A percentile compares a stretch with the other conserved stretches of the same genome.
Evolutionary conservation across 2,888 invertebrate genomes (phyloP).

Genomic region (Stegophylla sp.): DNA sequence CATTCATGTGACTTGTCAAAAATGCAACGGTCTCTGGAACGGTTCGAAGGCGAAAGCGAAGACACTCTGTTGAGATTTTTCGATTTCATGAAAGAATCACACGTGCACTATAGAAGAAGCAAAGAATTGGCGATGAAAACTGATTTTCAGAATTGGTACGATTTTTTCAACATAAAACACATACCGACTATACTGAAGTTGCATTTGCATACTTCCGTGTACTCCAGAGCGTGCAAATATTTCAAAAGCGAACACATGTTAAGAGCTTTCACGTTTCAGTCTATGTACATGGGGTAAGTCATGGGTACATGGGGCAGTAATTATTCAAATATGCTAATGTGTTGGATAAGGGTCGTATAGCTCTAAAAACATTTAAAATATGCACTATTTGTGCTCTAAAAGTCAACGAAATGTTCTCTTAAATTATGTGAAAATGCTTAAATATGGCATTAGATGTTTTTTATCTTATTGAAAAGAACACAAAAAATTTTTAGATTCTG

Average conservation of each 20-base stretch:
- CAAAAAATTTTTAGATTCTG: too few relatives aligned
- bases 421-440: too few relatives aligned
- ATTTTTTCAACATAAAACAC: conserved; percentile 11
- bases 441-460: too few relatives aligned
- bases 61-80: conserved; percentile 26
- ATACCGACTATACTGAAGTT: conserved; percentile 10
- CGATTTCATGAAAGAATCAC: conserved; percentile 10
- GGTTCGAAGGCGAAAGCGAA: conserved; percentile 17
- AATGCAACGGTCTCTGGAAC: conserved; percentile 13
- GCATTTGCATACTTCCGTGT: conserved; percentile 13
- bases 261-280: conserved; percentile 39
- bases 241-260: conserved; percentile 39
- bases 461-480: too few relatives aligned
- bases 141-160: conserved; percentile 32
- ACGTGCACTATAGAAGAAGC: conserved; percentile 18
- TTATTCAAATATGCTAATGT: too few relatives aligned
- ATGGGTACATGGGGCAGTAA: too few relatives aligned
- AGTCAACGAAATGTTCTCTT: too few relatives aligned
- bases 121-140: neutral
- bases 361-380: too few relatives aligned
- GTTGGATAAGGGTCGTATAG: too few relatives aligned
- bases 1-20: conserved; percentile 10
- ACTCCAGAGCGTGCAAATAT: conserved; percentile 22
- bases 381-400: too few relatives aligned
- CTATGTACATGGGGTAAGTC: conserved; percentile 42